Base-by-base conservation (phyloP, 1,140 invertebrate species). In the Panagrolaimus sp. region DNA sequence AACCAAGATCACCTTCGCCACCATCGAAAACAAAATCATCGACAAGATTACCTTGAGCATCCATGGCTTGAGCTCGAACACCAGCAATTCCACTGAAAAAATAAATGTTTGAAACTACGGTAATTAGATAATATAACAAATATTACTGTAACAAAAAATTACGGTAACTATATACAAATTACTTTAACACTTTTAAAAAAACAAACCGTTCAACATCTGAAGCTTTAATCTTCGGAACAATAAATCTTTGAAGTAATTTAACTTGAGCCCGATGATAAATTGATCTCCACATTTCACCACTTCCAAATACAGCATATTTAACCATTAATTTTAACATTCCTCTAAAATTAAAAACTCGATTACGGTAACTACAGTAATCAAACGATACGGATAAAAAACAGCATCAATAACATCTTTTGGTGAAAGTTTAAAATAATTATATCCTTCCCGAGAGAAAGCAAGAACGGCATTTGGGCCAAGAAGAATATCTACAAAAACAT, bases 21-120 rank as follows among this genome's bases (percentile, higher is more conserved):
- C 85, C 87, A 83, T 97, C 93, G 84, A 98, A 97, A 1, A 96
- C 89, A 87, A 98, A 98, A 84, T 99, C 96, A 80, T 98, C 95
- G 1, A 98, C 90, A 6, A 98, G 86, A 77, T 89, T 89, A 73
- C 96, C 96, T 81, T 91, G 85, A 44, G 87, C 84, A 79, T 90
- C 90, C 85, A 99, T 86, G 1, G 96, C 96, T 85, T 98, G 96
- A n/a, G 96, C 96, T 82, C 96, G 87, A 0, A 99, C 94, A 38
- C 96, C 96, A 21, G 92, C 86, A 28, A 91, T 91, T 3, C 94
- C 94, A 78, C 89, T 90, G 78, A 48, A 83, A 83, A 73, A 5
- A 67, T 28, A 65, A n/a, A 69, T 17, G 10, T 63, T 43, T 62
- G 45, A 68, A 73, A 26, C 15, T 43, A 32, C 5, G 6, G 21